These are phyloP conservation scores for Gnathonemus echidnorhynchus DNA, from an alignment of 2,113 vertebrate species.

Conservation along the genomic window DNA sequence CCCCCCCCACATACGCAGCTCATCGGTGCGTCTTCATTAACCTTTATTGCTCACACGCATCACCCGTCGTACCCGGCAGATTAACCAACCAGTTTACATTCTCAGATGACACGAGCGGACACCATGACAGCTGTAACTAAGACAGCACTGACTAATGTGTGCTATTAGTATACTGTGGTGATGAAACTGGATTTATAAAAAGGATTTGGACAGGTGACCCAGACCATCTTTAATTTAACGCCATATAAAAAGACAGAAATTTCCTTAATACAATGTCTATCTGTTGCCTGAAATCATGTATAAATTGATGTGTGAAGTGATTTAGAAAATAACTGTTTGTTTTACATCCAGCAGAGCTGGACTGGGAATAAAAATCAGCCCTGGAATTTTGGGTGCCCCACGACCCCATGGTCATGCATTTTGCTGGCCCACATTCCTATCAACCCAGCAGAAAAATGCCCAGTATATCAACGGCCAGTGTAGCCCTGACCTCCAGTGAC, in stretches of 20 bases:
- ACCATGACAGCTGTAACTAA: not conserved
- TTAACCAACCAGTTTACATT: not conserved
- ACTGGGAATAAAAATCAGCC: not conserved
- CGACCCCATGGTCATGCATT: not conserved
- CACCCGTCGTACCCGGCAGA: not conserved
- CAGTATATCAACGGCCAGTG: not conserved
- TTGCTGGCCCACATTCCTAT: not conserved
- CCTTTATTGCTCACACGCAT: not conserved
- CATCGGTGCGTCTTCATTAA: not conserved
- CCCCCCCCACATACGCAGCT: not conserved
- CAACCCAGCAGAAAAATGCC: not conserved
- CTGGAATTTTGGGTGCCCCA: not conserved
- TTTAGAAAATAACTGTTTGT: not conserved
- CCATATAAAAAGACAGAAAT: not conserved
- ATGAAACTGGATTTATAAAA: not conserved
- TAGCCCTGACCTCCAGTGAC: not conserved
- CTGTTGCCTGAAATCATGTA: not conserved
- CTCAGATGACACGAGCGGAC: not conserved
- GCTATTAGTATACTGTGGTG: not conserved
- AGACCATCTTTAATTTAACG: not conserved
- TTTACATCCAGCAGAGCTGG: not conserved
- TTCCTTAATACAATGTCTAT: not conserved
- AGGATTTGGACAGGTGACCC: not conserved
- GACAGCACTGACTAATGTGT: not conserved
- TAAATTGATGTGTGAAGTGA: not conserved